Conservation (phyloP, 64 coral and sea anemone species). For the Actinia tenebrosa region DNA sequence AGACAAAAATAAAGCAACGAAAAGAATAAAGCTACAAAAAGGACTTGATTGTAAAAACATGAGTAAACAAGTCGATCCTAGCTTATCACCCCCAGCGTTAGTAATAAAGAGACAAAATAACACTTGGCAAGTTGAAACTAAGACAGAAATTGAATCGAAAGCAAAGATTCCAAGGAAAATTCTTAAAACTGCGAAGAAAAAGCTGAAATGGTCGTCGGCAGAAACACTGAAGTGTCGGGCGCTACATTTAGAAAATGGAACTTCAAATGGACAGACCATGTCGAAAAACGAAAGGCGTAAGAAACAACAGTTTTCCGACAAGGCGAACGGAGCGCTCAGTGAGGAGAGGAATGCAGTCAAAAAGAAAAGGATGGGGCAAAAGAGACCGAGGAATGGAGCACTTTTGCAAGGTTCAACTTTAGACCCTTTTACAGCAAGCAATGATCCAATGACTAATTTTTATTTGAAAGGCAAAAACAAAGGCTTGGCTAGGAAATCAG, state of each 20-base stretch:
- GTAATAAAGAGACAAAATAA: constrained; percentile 74
- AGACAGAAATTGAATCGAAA: not conserved
- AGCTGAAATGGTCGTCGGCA: constrained; percentile 17
- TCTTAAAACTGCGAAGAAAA: constrained; percentile 7
- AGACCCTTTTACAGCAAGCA: not conserved
- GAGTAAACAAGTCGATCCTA: constrained; percentile 38
- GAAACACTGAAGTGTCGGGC: not conserved
- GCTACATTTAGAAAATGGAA: not conserved
- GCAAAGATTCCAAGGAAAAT: not conserved
- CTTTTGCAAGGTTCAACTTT: not conserved
- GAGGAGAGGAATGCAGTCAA: not conserved
- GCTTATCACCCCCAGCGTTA: constrained; percentile 76
- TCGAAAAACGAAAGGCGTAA: not conserved
- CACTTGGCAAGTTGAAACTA: constrained; percentile 80
- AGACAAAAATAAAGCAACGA: constrained; percentile 26
- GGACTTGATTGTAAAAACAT: constrained; percentile 17
- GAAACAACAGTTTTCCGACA: not conserved
- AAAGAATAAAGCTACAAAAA: constrained; percentile 18
- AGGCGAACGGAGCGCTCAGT: not conserved
- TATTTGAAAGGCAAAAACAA: not conserved
- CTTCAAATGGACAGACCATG: not conserved
- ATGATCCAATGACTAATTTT: not conserved
- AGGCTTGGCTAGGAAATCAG: not conserved
- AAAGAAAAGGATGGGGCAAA: constrained; percentile 6
- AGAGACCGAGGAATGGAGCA: not conserved